These are phyloP conservation scores for Philereme vetulata DNA, from an alignment of 2,888 invertebrate species.

Conservation along the genomic window DNA sequence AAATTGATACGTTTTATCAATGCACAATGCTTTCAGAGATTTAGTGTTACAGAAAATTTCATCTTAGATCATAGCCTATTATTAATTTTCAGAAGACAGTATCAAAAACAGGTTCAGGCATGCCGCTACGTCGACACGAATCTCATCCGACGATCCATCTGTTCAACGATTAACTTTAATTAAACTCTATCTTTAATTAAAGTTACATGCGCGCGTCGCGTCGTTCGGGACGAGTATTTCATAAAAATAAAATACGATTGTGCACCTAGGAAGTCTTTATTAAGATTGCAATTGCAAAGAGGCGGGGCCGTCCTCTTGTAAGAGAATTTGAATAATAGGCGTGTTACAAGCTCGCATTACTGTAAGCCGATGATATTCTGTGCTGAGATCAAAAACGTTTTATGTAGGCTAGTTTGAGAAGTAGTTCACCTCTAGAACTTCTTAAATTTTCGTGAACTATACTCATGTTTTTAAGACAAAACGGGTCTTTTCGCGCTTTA, in stretches of 20 bases:
- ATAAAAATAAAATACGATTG: conserved; percentile 72
- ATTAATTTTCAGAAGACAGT: conserved; percentile 17
- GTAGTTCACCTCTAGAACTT: no score
- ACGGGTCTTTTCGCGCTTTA: no score
- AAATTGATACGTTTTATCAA: no score
- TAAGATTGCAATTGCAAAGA: conserved; percentile 80
- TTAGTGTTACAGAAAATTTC: no score
- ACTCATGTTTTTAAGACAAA: no score
- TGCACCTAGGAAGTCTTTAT: conserved; percentile 81
- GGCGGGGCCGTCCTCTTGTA: conserved; percentile 73
- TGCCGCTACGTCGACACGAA: conserved; percentile 44
- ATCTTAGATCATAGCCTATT: not conserved
- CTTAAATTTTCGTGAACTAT: no score
- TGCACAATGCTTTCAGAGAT: no score
- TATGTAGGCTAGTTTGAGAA: not conserved
- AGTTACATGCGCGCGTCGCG: conserved; percentile 58
- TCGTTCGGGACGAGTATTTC: conserved; percentile 51
- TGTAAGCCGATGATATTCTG: conserved; percentile 34
- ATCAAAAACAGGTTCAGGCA: conserved; percentile 32
- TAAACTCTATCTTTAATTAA: conserved; percentile 78
- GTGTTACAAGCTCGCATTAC: conserved; percentile 68
- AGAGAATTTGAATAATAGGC: conserved; percentile 77
- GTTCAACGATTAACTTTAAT: conserved; percentile 72
- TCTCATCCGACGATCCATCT: conserved; percentile 59
- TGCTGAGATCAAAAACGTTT: conserved; percentile 4